Base-by-base conservation (phyloP, 2,797 vertebrate species). In the Sebastes paucispinis region DNA sequence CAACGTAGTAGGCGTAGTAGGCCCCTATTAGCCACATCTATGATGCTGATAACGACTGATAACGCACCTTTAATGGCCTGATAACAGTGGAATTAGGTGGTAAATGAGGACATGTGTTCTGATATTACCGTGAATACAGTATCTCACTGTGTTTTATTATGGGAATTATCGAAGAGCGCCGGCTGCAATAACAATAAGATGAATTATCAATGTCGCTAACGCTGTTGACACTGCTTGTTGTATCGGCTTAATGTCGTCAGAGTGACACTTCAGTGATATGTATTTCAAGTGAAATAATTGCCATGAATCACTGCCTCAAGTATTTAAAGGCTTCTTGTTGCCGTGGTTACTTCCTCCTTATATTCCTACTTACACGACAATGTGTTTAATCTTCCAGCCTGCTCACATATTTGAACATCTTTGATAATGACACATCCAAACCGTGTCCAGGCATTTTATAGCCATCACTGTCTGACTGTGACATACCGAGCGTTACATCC, bases 401-500 rank as follows among this genome's bases (percentile, higher is more conserved):
- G 55, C 55, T 79, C 73, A 67, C 75, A 82, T 70, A 82, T 80
- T 79, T 80, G 66, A 18, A 79, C 81, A 86, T 74, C 81, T 85
- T 60, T 27, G 63, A 70, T 57, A 69, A 70, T 57, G 43, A 78
- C 83, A 82, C 65, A 67, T 62, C 47, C 55, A 59, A 34, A 60
- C 54, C 60, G 25, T 73, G 81, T 88, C 76, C 77, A 76, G 84
- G 85, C 87, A 88, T 90, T 87, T 89, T 77, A 73, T 34, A 75
- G 78, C 82, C 72, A 24, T 71, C 52, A 25, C 58, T 87, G 20
- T 52, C 50, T 52, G 79, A 69, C 85, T 80, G 77, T 25, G 72
- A 80, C 87, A 84, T 84, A 64, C 67, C 57, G 47, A 80, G 85
- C 73, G 24, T 77, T 62, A 8, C 78, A 73, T 81, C 88, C 88